These are phyloP conservation scores for Pristionchus pacificus DNA, from an alignment of 1,140 invertebrate genomes.

Conservation along the genomic window DNA sequence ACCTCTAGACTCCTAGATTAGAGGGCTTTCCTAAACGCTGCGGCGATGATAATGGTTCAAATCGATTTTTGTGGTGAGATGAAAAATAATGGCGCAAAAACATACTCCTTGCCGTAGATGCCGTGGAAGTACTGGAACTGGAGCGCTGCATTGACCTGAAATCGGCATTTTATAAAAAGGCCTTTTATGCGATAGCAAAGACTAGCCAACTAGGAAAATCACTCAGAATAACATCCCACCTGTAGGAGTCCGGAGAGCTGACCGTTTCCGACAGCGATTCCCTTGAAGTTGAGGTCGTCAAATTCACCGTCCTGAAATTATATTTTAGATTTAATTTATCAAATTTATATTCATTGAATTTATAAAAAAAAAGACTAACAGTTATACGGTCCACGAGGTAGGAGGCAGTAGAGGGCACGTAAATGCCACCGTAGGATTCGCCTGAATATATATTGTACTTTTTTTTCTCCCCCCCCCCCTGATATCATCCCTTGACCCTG, in stretches of 20 bases:
- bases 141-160: neutral
- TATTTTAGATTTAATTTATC: neutral
- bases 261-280: constrained; percentile 50
- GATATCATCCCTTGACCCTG: no score
- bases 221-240: no score
- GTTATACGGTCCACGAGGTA: constrained; percentile 31
- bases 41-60: no score
- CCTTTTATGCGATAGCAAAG: no score
- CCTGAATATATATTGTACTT: constrained; percentile 47
- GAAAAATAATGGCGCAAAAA: neutral
- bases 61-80: no score
- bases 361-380: neutral
- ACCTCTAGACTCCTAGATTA: no score
- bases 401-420: constrained; percentile 1
- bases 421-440: constrained; percentile 58
- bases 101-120: constrained; percentile 42
- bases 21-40: no score
- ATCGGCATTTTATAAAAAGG: neutral
- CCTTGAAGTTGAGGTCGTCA: constrained; percentile 39
- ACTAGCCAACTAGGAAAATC: no score
- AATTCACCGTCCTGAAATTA: constrained; percentile 30
- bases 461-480: no score
- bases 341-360: neutral
- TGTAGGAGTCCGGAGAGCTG: constrained; percentile 38
- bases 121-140: constrained; percentile 44